phyloP scores from a whole-genome alignment of 2,797 vertebrate species.

The Sparus aurata region DNA sequence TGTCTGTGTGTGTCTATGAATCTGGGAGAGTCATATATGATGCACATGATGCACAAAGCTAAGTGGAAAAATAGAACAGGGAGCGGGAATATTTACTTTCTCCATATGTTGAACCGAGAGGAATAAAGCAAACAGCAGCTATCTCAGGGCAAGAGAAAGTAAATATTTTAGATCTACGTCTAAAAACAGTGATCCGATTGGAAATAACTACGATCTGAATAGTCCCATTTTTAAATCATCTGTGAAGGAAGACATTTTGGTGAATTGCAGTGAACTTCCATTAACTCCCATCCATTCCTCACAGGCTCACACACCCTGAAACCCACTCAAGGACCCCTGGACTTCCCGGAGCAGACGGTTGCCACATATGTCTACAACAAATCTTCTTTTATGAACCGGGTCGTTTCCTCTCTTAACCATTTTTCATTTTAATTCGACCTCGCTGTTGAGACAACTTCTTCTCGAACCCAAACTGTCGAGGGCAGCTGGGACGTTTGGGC shows the following conservation, averaged over 20 bases:
- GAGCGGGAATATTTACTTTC: slow-evolving; percentile 34
- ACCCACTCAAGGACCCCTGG: slow-evolving; percentile 5
- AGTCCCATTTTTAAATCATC: background rate
- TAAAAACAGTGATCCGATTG: background rate
- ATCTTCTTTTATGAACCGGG: slow-evolving; percentile 36
- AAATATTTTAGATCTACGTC: slow-evolving; percentile 27
- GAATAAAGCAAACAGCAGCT: slow-evolving; percentile 24
- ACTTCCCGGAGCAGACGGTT: slow-evolving; percentile 8
- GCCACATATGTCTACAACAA: slow-evolving; percentile 24
- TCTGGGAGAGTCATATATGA: slow-evolving; percentile 66
- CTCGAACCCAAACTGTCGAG: background rate
- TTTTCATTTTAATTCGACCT: slow-evolving; percentile 64
- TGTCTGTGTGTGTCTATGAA: slow-evolving; percentile 58
- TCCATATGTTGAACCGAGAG: background rate
- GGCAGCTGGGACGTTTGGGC: background rate
- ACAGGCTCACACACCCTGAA: background rate
- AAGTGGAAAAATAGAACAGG: slow-evolving; percentile 33
- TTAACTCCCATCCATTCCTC: background rate
- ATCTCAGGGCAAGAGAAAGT: slow-evolving; percentile 13
- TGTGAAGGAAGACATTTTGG: background rate
- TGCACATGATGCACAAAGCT: slow-evolving; percentile 51
- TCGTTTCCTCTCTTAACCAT: slow-evolving; percentile 39
- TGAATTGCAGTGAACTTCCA: slow-evolving; percentile 15
- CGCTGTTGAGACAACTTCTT: slow-evolving; percentile 9
- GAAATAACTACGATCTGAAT: background rate